Evolutionary conservation across 92 coral and sea anemone genomes (phyloP), one percentile per base, ranked within the genome.

Genomic region (Actinernus sp.): DNA sequence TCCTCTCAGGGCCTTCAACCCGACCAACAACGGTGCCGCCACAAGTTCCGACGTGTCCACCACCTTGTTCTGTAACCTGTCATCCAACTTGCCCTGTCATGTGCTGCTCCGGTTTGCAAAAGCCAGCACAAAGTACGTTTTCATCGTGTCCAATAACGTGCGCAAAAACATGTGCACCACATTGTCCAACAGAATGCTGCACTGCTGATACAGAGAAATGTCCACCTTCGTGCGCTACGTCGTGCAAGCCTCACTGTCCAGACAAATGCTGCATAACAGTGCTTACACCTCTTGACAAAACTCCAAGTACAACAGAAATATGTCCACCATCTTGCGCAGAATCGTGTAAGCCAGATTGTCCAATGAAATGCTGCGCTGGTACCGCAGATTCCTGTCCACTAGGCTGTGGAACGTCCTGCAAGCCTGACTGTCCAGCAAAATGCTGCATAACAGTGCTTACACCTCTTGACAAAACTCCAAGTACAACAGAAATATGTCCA

Each of bases 271-370:
- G 70, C 9, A 36, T 41, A 13, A 29, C 44, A 8, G 25, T 59
- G 5, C 32, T 59, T 11, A 59, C 32, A 19, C 66, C 24, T 9
- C 25, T 11, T 3, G 38, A 59, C 17, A 55, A 30, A 10, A 55
- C 30, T 7, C 62, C 62, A 16, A 43, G 62, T 13, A 55, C 62
- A 31, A 55, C 55, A 26, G 70, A 41, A 8, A 28, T 43, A 10
- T 70, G 78, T 30, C 78, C 67, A 20, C 51, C 64, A 4, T 28
- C 23, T 10, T 70, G 78, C 45, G 40, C 65, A 4, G 26, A 31
- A 30, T 59, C 63, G 21, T 70, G 78, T 26, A 31, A 51, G 21
- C 75, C 75, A 54, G 75, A 38, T 18, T 68, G 75, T 41, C 55
- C 75, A 21, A 31, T 37, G 9, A 68, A 53, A 38, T 68, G 75